A percentile compares a stretch with the other conserved stretches of the same genome.
phyloP scores from a whole-genome alignment of 1,140 invertebrate species.

The Stratiolaelaps scimitus region DNA sequence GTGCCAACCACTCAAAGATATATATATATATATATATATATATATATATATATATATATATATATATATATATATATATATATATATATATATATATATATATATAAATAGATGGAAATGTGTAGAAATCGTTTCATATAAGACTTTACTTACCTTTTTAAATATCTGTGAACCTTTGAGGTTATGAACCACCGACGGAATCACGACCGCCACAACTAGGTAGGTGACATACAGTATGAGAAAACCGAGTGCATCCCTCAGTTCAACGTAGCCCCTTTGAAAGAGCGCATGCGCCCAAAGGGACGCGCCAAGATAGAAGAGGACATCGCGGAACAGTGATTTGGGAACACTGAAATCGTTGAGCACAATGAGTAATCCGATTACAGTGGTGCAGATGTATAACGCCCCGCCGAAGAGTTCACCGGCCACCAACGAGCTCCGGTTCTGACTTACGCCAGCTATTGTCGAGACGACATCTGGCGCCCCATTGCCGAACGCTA shows the following conservation, averaged over 20 bases:
- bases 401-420: conserved; percentile 45
- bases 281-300: conserved; percentile 44
- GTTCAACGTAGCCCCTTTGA: conserved; percentile 42
- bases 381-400: conserved; percentile 17
- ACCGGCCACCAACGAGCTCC: conserved; percentile 47
- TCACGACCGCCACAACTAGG: conserved; percentile 47
- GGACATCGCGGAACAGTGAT: conserved; percentile 50
- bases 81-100: too few relatives aligned
- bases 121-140: too few relatives aligned
- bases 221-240: conserved; percentile 50
- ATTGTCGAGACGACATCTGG: conserved; percentile 57
- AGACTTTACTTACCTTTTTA: neutral
- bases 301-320: conserved; percentile 48
- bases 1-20: too few relatives aligned
- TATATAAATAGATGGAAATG: too few relatives aligned
- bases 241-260: conserved; percentile 45
- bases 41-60: too few relatives aligned
- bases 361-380: conserved; percentile 6
- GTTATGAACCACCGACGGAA: conserved; percentile 36
- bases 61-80: too few relatives aligned
- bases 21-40: too few relatives aligned
- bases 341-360: neutral
- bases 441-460: conserved; percentile 41
- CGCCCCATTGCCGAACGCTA: conserved; percentile 62
- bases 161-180: neutral